A percentile compares a stretch with the other conserved stretches of the same genome.
Evolutionary conservation across 2,113 vertebrate species (phyloP).

Genomic region (Lampris incognitus): DNA sequence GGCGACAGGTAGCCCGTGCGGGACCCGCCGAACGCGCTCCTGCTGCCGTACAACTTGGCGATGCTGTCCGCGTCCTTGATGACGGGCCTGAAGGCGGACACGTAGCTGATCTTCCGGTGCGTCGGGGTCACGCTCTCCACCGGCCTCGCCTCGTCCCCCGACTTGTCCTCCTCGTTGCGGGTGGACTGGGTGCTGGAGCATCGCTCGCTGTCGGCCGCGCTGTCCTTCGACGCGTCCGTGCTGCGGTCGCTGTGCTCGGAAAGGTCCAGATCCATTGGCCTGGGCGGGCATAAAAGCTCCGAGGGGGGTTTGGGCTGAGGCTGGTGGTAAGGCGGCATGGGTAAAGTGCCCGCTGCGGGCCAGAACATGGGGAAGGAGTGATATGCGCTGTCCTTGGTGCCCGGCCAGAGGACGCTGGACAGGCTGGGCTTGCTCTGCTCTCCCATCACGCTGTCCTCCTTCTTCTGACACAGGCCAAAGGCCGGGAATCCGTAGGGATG

Average conservation of each 20-base stretch:
- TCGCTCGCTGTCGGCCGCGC: slow-evolving; percentile 81
- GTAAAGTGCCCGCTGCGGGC: slow-evolving; percentile 88
- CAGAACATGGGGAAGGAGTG: slow-evolving; percentile 94
- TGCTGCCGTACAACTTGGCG: slow-evolving; percentile 92
- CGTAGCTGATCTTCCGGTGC: slow-evolving; percentile 89
- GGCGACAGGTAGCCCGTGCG: slow-evolving; percentile 89
- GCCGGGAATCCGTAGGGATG: slow-evolving; percentile 94
- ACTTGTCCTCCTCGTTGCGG: slow-evolving; percentile 86
- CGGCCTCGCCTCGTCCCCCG: slow-evolving; percentile 86
- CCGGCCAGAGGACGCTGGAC: slow-evolving; percentile 82
- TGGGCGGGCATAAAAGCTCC: slow-evolving; percentile 83
- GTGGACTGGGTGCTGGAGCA: slow-evolving; percentile 87
- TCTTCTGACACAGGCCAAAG: slow-evolving; percentile 94
- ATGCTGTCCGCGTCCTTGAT: slow-evolving; percentile 95
- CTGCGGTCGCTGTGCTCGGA: slow-evolving; percentile 83
- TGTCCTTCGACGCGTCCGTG: slow-evolving; percentile 86
- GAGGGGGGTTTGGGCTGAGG: slow-evolving; percentile 84
- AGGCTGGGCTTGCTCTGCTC: slow-evolving; percentile 79
- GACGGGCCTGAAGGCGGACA: slow-evolving; percentile 95
- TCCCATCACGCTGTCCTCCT: slow-evolving; percentile 84
- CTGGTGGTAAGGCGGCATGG: slow-evolving; percentile 88
- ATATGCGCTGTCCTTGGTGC: slow-evolving; percentile 87
- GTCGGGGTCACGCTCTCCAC: slow-evolving; percentile 80
- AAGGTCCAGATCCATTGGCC: slow-evolving; percentile 77
- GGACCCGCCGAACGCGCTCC: slow-evolving; percentile 81